phyloP scores from a whole-genome alignment of 2,113 vertebrate species.

The Microcebus griseorufus region DNA sequence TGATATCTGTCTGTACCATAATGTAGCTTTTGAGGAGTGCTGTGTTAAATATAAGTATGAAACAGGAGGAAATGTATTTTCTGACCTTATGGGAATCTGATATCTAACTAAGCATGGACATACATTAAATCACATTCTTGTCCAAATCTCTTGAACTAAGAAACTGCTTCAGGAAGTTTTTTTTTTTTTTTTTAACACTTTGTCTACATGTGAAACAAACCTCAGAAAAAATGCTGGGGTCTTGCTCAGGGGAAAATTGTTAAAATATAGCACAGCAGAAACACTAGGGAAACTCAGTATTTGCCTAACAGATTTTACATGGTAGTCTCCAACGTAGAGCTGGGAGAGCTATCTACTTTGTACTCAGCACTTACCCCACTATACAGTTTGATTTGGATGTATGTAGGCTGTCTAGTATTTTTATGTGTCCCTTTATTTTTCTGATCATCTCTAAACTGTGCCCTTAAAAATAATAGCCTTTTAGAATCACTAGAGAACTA shows the following conservation, averaged over 20 bases:
- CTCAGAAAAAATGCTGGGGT: constrained; percentile 67
- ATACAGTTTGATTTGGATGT: constrained; percentile 82
- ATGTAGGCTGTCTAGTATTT: constrained; percentile 80
- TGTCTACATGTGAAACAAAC: constrained; percentile 71
- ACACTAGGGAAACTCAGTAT: constrained; percentile 48
- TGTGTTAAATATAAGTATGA: constrained; percentile 50
- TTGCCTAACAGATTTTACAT: constrained; percentile 58
- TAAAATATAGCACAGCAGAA: constrained; percentile 63
- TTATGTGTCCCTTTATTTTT: constrained; percentile 86
- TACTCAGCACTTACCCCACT: constrained; percentile 51
- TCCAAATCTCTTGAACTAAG: constrained; percentile 65
- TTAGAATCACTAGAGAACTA: constrained; percentile 80
- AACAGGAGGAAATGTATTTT: constrained; percentile 67
- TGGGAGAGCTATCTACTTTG: not conserved
- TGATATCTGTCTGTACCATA: constrained; percentile 9
- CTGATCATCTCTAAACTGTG: constrained; percentile 81
- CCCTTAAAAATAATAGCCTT: constrained; percentile 87
- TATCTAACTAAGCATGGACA: constrained; percentile 69
- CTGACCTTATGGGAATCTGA: constrained; percentile 71
- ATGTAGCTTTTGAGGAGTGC: constrained; percentile 50
- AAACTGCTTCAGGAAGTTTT: constrained; percentile 58
- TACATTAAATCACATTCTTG: constrained; percentile 69
- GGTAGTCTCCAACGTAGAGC: not conserved
- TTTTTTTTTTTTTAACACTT: not conserved
- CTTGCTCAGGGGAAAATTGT: constrained; percentile 69